Base-by-base conservation (phyloP, 2,113 vertebrate species). In the Ictalurus furcatus region DNA sequence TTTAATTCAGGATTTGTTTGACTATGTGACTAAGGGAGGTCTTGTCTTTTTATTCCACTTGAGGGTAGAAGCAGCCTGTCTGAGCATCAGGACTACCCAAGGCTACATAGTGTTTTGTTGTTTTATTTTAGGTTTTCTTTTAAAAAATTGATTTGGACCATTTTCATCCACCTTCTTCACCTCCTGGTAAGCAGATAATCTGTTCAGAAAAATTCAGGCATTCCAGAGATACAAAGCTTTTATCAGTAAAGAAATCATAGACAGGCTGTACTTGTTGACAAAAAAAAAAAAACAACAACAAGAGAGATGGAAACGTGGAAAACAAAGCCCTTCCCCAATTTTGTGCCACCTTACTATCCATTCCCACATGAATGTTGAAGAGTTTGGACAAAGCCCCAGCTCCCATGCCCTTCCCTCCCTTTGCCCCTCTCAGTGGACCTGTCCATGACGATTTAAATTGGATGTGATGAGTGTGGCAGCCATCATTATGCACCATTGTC, bases 401-500 rank as follows among this genome's bases (percentile, higher is more conserved):
- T 63, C 96, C 14, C 56, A 56, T 59, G 73, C 73, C 90, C 58
- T 87, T 82, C 87, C 86, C 86, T 85, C 3, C 88, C 44, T 34
- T 28, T 48, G 11, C 88, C 54, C 81, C 44, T 89, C 80, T 88
- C 78, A 83, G 37, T 85, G 85, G 93, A 89, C 91, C 93, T 48
- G 94, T 93, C 90, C 93, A 40, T 92, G 89, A 96, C 97, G 97
- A 98, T 94, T 97, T 96, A 98, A 98, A 99, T 98, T 98, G 97
- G 97, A 98, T 98, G 97, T 97, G 98, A 99, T 97, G 98, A 98
- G 97, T 98, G 97, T 98, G 96, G 96, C 95, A 95, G 96, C 96
- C 95, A 94, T 93, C 95, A 95, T 94, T 96, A 93, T 91, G 95
- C 95, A 97, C 97, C 91, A 93, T 95, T 95, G 97, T 99, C 96